phyloP scores from a whole-genome alignment of 2,113 vertebrate species.

The Nibea albiflora region DNA sequence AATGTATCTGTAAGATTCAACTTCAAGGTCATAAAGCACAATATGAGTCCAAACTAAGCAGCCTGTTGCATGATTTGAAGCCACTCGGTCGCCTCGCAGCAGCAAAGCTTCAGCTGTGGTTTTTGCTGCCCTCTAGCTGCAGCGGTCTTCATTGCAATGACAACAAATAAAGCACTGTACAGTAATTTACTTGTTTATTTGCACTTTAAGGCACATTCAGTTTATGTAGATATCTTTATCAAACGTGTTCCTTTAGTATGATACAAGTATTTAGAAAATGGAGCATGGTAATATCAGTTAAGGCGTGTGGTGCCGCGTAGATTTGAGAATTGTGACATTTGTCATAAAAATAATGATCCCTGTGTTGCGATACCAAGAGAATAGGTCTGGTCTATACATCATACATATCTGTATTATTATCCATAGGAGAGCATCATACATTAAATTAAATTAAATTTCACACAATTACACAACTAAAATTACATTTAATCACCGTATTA shows the following conservation, averaged over 20 bases:
- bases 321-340: background rate
- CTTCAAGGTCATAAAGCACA: background rate
- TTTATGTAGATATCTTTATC: background rate
- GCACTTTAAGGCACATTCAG: conserved; percentile 68
- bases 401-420: background rate
- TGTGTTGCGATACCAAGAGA: background rate
- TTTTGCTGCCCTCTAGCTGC: conserved; percentile 55
- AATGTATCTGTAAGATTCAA: rapidly evolving
- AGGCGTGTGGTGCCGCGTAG: conserved; percentile 36
- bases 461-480: conserved; percentile 10
- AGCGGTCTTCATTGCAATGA: background rate
- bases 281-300: background rate
- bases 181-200: conserved; percentile 58
- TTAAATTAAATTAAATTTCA: conserved; percentile 7
- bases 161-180: background rate
- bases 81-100: background rate
- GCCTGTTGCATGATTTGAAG: background rate
- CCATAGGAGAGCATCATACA: background rate
- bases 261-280: background rate
- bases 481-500: conserved; percentile 4
- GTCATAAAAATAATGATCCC: background rate
- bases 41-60: background rate
- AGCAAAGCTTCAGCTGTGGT: background rate
- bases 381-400: background rate
- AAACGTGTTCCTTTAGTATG: background rate